Base-by-base conservation (phyloP, 2,888 invertebrate species). In the Melipona beecheii region DNA sequence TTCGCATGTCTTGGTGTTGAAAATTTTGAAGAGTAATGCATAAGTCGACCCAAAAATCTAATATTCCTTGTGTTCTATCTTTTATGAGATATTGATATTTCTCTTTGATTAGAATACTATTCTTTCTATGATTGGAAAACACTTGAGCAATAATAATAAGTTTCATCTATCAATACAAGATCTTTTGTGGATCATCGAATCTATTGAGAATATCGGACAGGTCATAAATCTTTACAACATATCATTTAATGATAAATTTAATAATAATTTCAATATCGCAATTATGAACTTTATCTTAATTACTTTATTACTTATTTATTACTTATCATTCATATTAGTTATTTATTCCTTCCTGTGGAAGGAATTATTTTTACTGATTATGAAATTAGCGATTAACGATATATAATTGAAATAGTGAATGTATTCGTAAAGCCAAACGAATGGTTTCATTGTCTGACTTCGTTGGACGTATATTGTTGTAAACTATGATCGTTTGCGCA, bases 31-130 rank as follows among this genome's bases (percentile, higher is more conserved):
- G 52, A 24, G 24, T 24, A 52, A 24, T 52, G 49, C 24, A 21
- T 54, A 17, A 27, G n/a, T 21, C 50, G 58, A 54, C 60, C 72
- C 15, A 65, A 36, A 77, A 70, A 49, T 50, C 36, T 65, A 65
- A 75, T 56, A 65, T n/a, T 24, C 36, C 13, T 24, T n/a, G 36
- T 4, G 43, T 49, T 73, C 54, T 49, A 56, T 50, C 56, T 19
- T 13, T 49, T 24, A 24, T 66, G 65, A 74, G 60, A 65, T 54
- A 78, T 78, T 52, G 52, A 74, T 52, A 68, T 62, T 62, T 78
- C 49, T 62, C 54, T 36, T 58, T 27, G 27, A 19, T 19, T 58
- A 19, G 68, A n/a, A n/a, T 27, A 15, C 4, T 21, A 15, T 36
- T 17, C 5, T n/a, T 21, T 49, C 49, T 36, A 1, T 21, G 9